Percentiles rank a stretch among this genome's conserved stretches.
Conservation (phyloP, 2,113 vertebrate genomes). For the Athene cunicularia region DNA sequence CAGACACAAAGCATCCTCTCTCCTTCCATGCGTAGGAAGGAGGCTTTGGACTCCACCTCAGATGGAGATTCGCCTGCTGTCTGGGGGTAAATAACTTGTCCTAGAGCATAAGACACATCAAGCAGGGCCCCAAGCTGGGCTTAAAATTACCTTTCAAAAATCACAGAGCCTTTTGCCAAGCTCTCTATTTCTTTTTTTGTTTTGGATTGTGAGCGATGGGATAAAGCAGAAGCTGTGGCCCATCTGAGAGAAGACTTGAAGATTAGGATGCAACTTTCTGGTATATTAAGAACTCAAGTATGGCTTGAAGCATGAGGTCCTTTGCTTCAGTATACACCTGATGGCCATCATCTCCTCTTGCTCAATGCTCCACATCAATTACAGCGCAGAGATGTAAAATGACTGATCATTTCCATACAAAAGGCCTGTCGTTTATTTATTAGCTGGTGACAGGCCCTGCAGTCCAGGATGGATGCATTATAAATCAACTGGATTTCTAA, state of each 20-base stretch:
- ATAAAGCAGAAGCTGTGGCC: background rate
- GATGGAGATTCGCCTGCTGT: background rate
- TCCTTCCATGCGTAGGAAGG: background rate
- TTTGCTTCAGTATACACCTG: background rate
- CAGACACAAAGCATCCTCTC: background rate
- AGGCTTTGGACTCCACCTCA: background rate
- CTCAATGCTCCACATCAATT: slow-evolving; percentile 46
- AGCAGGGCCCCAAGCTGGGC: background rate
- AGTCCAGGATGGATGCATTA: slow-evolving; percentile 80
- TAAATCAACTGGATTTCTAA: slow-evolving; percentile 86
- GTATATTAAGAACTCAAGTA: background rate
- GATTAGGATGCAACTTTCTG: background rate
- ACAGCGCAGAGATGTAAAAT: slow-evolving; percentile 73
- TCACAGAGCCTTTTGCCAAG: background rate
- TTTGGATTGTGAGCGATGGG: background rate
- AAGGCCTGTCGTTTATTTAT: slow-evolving; percentile 91
- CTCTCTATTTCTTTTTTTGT: background rate
- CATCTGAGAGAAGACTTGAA: background rate
- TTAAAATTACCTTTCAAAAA: background rate
- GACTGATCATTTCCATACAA: slow-evolving; percentile 85
- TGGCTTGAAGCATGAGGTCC: background rate
- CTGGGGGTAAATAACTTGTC: background rate
- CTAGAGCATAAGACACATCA: background rate
- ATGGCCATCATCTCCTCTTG: background rate
- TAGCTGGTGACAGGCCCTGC: slow-evolving; percentile 81